These are phyloP conservation scores for Lepisosteus osseus DNA, from an alignment of 2,113 vertebrate genomes.

Conservation along the genomic window DNA sequence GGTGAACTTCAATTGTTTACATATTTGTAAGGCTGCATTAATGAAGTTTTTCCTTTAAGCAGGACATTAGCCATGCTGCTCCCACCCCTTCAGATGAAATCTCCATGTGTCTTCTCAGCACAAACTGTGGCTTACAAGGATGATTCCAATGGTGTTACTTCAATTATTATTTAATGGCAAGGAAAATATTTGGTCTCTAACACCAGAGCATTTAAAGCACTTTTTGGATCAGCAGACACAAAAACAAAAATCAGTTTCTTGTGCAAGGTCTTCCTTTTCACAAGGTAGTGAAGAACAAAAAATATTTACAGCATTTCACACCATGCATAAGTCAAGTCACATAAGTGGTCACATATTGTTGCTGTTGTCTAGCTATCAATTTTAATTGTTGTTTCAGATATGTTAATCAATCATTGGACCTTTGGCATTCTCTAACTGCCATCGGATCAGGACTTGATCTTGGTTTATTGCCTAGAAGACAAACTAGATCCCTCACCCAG, in stretches of 20 bases:
- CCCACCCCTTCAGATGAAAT: not conserved
- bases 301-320: too few relatives aligned
- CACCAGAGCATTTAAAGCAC: not conserved
- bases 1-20: too few relatives aligned
- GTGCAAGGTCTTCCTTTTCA: too few relatives aligned
- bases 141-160: not conserved
- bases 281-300: too few relatives aligned
- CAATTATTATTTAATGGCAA: conserved; percentile 3
- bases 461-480: not conserved
- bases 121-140: not conserved
- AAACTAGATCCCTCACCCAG: too few relatives aligned
- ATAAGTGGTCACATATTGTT: too few relatives aligned
- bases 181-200: not conserved
- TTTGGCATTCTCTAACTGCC: conserved; percentile 45
- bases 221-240: not conserved
- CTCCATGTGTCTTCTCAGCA: not conserved
- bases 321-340: too few relatives aligned
- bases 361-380: too few relatives aligned
- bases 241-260: too few relatives aligned
- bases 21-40: too few relatives aligned
- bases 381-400: too few relatives aligned
- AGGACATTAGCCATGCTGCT: not conserved
- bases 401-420: not conserved
- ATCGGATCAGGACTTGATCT: conserved; percentile 41
- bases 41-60: too few relatives aligned